Base-by-base conservation (phyloP, 30 jellyfish, hydroid and myxozoan species). In the Aurelia sp. region DNA sequence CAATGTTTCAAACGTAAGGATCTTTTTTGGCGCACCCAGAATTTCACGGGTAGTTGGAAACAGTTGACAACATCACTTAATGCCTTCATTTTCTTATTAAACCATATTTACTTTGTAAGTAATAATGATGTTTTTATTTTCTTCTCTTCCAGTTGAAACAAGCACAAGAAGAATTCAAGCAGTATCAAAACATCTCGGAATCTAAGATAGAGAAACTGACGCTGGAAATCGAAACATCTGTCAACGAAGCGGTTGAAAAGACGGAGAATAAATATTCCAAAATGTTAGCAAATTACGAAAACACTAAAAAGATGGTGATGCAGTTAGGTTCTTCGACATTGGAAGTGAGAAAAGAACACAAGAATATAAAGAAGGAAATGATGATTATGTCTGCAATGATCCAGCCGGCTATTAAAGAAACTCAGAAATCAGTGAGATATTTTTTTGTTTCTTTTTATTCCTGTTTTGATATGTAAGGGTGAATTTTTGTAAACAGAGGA, bases 181-280 rank as follows among this genome's bases (percentile, higher is more conserved):
- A 48, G 5, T 59, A 33, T 8, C 72, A 75, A 60, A 22, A 17
- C 2, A 84, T 63, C 13, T 69, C 81, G 15, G 59, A 41, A 33
- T 19, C 22, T n/a, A 84, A 83, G 78, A 47, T 58, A 5, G 72
- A 68, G 61, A 55, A 16, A 24, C 80, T 88, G 30, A 52, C 30
- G 18, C 41, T 13, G 69, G 86, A 88, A 69, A 77, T 79, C 81
- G 82, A 31, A 4, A 15, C 40, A 40, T 64, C 64, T 33, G 79
- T 88, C 8, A 60, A 67, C n/a, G 78, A 74, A 30, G 89, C 97
- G 1, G 63, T 33, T 47, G 30, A 47, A 17, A 72, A 48, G 44
- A 76, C 97, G 4, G 97, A 80, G 47, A 61, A 47, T 7, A 89
- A 81, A 72, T 89, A 70, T 48, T 22, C 86, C 50, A 44, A 31